phyloP scores from a whole-genome alignment of 2,113 vertebrate species.

The Phainopepla nitens region DNA sequence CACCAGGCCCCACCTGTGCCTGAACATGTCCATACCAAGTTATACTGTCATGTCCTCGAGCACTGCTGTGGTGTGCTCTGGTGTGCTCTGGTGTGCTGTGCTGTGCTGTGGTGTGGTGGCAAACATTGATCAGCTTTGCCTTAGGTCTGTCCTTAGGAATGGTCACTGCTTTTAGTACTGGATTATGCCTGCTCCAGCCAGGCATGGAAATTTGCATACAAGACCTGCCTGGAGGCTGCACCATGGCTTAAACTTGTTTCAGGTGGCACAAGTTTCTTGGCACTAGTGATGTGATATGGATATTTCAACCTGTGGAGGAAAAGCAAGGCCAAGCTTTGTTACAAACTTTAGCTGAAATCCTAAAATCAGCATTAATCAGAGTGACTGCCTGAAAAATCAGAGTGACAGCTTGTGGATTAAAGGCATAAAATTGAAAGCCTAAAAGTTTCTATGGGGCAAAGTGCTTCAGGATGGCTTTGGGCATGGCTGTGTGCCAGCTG shows the following conservation, averaged over 20 bases:
- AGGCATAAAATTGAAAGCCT: background rate
- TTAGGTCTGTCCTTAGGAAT: background rate
- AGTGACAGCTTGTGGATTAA: background rate
- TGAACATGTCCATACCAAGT: background rate
- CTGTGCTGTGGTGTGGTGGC: background rate
- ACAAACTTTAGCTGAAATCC: background rate
- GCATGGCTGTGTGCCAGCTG: fast-evolving
- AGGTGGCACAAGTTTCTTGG: background rate
- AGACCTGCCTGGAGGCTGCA: background rate
- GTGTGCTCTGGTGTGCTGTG: no score
- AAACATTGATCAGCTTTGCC: background rate
- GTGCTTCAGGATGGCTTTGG: background rate
- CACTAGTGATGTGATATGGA: background rate
- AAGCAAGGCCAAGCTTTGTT: background rate
- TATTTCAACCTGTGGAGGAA: background rate
- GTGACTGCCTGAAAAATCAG: background rate
- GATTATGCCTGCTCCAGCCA: background rate
- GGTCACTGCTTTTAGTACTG: background rate
- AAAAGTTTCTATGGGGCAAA: background rate
- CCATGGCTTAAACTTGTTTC: background rate
- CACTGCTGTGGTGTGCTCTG: background rate
- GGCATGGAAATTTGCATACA: background rate
- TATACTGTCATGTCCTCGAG: fast-evolving
- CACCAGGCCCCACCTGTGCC: background rate
- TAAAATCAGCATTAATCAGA: background rate